These are phyloP conservation scores for Esperia sulphurella DNA, from an alignment of 2,888 invertebrate genomes.

Conservation along the genomic window DNA sequence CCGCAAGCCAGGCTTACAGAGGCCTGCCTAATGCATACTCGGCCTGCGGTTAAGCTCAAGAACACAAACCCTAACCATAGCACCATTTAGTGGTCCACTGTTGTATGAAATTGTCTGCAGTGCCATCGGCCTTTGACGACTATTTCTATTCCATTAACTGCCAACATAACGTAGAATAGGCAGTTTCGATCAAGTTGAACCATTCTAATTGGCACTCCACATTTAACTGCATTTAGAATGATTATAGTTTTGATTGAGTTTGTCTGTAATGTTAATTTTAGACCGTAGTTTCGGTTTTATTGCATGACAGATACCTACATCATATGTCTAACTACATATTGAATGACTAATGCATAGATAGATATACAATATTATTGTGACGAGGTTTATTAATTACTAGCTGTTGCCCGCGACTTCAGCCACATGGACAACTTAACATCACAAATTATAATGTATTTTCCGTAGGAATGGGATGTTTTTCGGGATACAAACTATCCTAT, in stretches of 20 bases:
- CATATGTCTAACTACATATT: no score
- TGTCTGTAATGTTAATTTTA: constrained; percentile 16
- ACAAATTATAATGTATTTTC: no score
- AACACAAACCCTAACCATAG: constrained; percentile 15
- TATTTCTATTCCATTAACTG: constrained; percentile 13
- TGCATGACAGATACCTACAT: no score
- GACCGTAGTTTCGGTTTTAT: neutral
- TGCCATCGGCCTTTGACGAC: constrained; percentile 31
- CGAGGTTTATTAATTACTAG: no score
- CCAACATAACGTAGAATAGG: constrained; percentile 10
- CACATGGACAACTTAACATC: no score
- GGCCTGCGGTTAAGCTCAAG: constrained; percentile 30
- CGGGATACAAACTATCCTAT: no score
- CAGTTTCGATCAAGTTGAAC: constrained; percentile 16
- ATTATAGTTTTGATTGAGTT: constrained; percentile 61
- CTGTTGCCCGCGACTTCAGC: no score
- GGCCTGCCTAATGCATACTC: constrained; percentile 36
- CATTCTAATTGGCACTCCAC: constrained; percentile 11
- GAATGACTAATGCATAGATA: no score
- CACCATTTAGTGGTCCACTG: constrained; percentile 30
- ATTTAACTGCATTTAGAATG: constrained; percentile 23
- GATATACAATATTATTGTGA: no score
- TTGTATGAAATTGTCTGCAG: constrained; percentile 10
- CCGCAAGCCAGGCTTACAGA: constrained; percentile 34
- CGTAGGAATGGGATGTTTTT: no score